phyloP scores from a whole-genome alignment of 2,888 invertebrate genomes.

The Xanthostigma xanthostigma region DNA sequence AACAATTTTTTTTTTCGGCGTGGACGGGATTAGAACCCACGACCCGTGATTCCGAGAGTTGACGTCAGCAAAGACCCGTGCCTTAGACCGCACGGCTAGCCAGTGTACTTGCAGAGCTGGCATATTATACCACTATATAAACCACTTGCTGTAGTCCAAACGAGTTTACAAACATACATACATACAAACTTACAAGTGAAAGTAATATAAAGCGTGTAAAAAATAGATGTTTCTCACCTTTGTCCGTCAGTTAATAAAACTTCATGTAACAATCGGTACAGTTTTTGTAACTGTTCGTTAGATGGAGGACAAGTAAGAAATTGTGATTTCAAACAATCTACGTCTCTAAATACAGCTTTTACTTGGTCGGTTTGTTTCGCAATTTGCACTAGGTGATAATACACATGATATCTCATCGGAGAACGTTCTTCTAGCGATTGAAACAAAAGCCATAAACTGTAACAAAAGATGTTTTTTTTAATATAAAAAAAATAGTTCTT shows the following conservation, averaged over 20 bases:
- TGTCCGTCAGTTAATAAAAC: constrained; percentile 76
- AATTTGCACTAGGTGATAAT: constrained; percentile 79
- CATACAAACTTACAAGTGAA: no score
- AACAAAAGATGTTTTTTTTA: not conserved
- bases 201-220: no score
- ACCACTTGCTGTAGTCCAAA: no score
- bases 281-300: constrained; percentile 80
- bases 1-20: no score
- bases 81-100: no score
- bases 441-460: constrained; percentile 66
- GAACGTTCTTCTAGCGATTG: constrained; percentile 78
- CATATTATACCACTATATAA: no score
- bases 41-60: no score
- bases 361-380: constrained; percentile 80
- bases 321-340: constrained; percentile 69
- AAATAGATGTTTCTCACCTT: constrained; percentile 35
- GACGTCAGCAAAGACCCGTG: no score
- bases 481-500: no score
- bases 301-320: constrained; percentile 67
- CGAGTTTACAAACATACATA: no score
- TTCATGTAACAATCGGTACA: constrained; percentile 78
- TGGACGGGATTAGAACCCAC: no score
- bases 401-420: constrained; percentile 79
- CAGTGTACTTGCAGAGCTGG: no score
- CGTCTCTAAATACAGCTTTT: constrained; percentile 67